Evolutionary conservation across 2,113 vertebrate genomes (phyloP), one percentile per base, ranked within the genome.

Genomic region (Cyanoderma ruficeps): DNA sequence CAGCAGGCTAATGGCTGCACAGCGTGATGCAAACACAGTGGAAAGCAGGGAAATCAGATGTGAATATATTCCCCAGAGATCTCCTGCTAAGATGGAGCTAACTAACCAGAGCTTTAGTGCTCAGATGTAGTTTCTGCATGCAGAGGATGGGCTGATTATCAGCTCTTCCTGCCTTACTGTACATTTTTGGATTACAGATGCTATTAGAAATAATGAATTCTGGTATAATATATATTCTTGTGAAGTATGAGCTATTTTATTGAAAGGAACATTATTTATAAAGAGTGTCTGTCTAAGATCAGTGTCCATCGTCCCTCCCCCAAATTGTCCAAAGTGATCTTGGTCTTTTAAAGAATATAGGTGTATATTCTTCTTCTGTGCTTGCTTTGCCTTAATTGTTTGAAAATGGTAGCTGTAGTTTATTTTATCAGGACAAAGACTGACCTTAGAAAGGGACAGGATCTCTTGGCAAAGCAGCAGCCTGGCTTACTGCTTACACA

Each of bases 1-100:
- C 98, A 98, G 97, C 97, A 98, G 97, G 97, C 96, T 98, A 98
- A 98, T 98, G 97, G 97, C 86, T 97, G 95, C 97, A 95, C 98
- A 98, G 98, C 97, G 88, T 96, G 98, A 97, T 55, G 89, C 92
- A 95, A 96, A 97, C 95, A 95, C 95, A 97, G 98, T 93, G 91
- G 97, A 96, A 95, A 97, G 95, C 93, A 49, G 14, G 37, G 81
- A 94, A 96, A 96, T 97, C 98, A 97, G 97, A 98, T 98, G 97
- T 96, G 97, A 98, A 96, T 97, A 97, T 97, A 95, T 97, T 98
- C 98, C 96, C 97, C 50, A 6, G 59, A 96, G 98, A 97, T 92
- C 96, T 97, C 97, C 98, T 96, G 96, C 97, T 97, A 98, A 95
- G 96, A 95, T 89, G 39, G 90, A 97, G 92, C 93, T 97, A 97